Conservation (phyloP, 1,140 invertebrate species). For the Parasteatoda tepidariorum region DNA sequence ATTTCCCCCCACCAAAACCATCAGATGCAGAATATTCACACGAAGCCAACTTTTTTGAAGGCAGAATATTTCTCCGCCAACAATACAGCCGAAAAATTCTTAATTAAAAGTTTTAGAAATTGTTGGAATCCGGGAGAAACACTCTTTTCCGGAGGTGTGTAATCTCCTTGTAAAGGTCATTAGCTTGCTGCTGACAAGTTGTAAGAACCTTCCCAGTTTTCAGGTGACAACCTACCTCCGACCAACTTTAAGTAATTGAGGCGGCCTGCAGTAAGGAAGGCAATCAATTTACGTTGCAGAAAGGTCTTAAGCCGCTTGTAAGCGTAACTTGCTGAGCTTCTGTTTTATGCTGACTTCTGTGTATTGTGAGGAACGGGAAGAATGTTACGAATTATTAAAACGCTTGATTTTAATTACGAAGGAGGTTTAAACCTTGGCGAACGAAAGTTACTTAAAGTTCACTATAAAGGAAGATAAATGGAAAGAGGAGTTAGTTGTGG, state of each 20-base stretch:
- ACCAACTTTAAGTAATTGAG: neutral
- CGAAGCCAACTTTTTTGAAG: too few species aligned
- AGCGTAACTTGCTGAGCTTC: neutral
- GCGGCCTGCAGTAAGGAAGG: neutral
- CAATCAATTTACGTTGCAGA: neutral
- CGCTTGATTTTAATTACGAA: neutral
- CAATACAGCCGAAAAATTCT: neutral
- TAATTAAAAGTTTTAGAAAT: neutral
- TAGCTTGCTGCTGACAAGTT: neutral
- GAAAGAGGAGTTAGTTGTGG: too few species aligned
- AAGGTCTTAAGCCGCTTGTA: neutral
- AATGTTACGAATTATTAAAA: neutral
- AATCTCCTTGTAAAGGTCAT: neutral
- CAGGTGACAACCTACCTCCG: neutral
- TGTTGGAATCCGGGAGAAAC: neutral
- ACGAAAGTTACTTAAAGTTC: neutral
- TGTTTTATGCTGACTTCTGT: neutral
- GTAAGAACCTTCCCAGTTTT: neutral
- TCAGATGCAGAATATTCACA: too few species aligned
- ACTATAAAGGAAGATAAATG: too few species aligned
- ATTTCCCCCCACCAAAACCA: too few species aligned
- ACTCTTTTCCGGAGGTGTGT: neutral
- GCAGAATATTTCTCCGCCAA: too few species aligned
- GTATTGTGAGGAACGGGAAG: neutral
- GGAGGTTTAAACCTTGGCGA: neutral